Evolutionary conservation across 1,140 invertebrate genomes (phyloP).

Genomic region (Eumeta japonica): DNA sequence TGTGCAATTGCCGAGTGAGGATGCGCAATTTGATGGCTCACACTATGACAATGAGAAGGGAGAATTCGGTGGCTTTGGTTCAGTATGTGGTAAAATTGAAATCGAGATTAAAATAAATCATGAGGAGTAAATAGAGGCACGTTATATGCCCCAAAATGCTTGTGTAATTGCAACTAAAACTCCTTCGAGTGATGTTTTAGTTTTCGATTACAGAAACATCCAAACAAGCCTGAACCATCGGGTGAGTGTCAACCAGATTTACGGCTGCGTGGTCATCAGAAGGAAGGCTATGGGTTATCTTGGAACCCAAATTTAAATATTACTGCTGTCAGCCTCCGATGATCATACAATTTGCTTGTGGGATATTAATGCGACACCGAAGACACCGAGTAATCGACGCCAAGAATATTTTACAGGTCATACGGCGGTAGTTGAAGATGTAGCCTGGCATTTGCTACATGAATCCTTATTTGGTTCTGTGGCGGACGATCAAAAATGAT

Average conservation of each 20-base stretch:
- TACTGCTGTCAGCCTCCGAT: constrained; percentile 92
- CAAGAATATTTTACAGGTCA: constrained; percentile 99
- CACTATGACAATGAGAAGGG: constrained; percentile 99
- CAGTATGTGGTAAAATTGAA: constrained; percentile 98
- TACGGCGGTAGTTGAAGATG: constrained; percentile 98
- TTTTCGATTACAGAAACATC: constrained; percentile 97
- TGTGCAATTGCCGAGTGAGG: constrained; percentile 97
- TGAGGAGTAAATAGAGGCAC: constrained; percentile 98
- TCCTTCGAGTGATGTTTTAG: constrained; percentile 96
- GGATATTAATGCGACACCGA: constrained; percentile 97
- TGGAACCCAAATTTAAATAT: constrained; percentile 98
- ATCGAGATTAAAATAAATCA: constrained; percentile 99
- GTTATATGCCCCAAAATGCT: constrained; percentile 99
- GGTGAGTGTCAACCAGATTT: constrained; percentile 93
- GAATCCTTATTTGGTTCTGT: constrained; percentile 99
- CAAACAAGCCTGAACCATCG: constrained; percentile 98
- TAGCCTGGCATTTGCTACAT: constrained; percentile 98
- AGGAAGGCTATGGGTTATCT: constrained; percentile 98
- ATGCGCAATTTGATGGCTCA: constrained; percentile 98
- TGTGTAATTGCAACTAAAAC: constrained; percentile 99
- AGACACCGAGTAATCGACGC: constrained; percentile 88
- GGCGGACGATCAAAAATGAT: constrained; percentile 99
- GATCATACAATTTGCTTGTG: constrained; percentile 99
- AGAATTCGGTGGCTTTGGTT: constrained; percentile 99
- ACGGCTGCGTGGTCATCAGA: constrained; percentile 93